A percentile compares a stretch with the other conserved stretches of the same genome.
These are phyloP conservation scores for Drosophila triauraria DNA, from an alignment of 1,140 invertebrate genomes.

Conservation along the genomic window DNA sequence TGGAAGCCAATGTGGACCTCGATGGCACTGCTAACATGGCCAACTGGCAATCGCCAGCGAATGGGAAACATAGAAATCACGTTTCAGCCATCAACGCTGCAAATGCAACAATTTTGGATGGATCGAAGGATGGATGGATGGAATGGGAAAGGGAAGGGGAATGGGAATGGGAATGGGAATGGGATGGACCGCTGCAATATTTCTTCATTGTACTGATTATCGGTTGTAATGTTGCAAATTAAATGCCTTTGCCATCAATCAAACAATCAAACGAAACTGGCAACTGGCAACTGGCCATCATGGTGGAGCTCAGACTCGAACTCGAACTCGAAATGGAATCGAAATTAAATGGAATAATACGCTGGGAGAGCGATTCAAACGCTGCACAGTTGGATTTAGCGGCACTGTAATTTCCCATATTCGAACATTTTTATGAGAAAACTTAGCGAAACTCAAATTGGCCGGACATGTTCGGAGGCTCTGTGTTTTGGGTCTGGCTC, in stretches of 20 bases:
- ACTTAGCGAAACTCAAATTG: conserved; percentile 82
- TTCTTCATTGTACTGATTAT: conserved; percentile 84
- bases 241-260: conserved; percentile 78
- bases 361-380: conserved; percentile 12
- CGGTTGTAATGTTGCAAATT: conserved; percentile 84
- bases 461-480: conserved; percentile 59
- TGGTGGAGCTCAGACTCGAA: conserved; percentile 5
- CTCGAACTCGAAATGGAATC: conserved; percentile 18
- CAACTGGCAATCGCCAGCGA: conserved; percentile 39
- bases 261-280: conserved; percentile 71
- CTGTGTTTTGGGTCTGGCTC: background rate
- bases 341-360: conserved; percentile 31
- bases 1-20: conserved; percentile 13
- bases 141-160: too few relatives aligned
- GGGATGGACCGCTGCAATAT: conserved; percentile 55
- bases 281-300: conserved; percentile 65
- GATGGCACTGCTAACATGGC: conserved; percentile 37
- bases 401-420: conserved; percentile 74
- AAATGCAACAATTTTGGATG: conserved; percentile 79
- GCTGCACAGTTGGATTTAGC: conserved; percentile 47
- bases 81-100: conserved; percentile 79
- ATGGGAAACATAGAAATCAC: conserved; percentile 83
- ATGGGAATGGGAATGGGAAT: too few relatives aligned
- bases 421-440: conserved; percentile 83
- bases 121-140: background rate